Conservation (phyloP, 2,888 invertebrate species). For the Odontothrips loti region DNA sequence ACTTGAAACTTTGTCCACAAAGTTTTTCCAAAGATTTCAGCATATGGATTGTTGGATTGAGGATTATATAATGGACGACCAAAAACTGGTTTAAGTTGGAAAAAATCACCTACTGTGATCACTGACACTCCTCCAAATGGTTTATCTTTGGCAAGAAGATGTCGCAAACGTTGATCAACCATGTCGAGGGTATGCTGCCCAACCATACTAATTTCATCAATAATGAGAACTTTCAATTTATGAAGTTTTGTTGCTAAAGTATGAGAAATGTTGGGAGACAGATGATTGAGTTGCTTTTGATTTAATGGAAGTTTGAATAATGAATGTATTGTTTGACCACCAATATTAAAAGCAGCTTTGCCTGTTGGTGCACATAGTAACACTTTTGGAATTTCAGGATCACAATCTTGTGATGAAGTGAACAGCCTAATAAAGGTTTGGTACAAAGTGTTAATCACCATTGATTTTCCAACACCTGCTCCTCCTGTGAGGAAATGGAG, state of each 20-base stretch:
- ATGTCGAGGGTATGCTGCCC: conserved; percentile 16
- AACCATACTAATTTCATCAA: conserved; percentile 34
- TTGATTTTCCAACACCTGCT: conserved; percentile 35
- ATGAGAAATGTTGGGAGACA: too few relatives aligned
- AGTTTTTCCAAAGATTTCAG: background rate
- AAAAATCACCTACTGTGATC: conserved; percentile 37
- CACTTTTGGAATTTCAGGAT: conserved; percentile 32
- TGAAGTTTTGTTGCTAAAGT: too few relatives aligned
- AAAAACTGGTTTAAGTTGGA: conserved; percentile 38
- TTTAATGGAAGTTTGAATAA: conserved; percentile 36
- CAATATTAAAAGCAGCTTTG: conserved; percentile 40
- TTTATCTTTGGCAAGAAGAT: conserved; percentile 32
- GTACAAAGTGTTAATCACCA: background rate
- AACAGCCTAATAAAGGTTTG: conserved; percentile 37
- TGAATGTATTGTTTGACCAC: conserved; percentile 40
- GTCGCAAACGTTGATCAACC: conserved; percentile 33
- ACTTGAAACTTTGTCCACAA: conserved; percentile 35
- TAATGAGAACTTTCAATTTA: conserved; percentile 5
- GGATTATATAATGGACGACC: conserved; percentile 32
- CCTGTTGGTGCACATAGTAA: conserved; percentile 39
- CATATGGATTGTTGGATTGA: conserved; percentile 12
- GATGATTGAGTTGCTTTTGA: background rate
- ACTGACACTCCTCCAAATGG: conserved; percentile 35
- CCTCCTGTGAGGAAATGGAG: conserved; percentile 35
- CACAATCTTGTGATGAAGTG: conserved; percentile 39